phyloP scores from a whole-genome alignment of 2,888 invertebrate species.

The Stenodera caucasica region DNA sequence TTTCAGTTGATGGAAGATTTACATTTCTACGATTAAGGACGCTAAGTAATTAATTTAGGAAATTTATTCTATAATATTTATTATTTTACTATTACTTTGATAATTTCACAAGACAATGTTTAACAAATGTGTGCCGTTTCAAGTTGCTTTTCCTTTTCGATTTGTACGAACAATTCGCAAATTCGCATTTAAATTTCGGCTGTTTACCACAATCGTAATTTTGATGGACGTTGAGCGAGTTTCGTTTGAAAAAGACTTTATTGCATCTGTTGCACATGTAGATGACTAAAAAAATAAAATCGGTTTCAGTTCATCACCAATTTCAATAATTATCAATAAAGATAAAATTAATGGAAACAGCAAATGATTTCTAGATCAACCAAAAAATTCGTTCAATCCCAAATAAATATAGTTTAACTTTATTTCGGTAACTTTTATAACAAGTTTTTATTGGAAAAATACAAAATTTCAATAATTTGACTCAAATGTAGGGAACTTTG shows the following conservation, averaged over 20 bases:
- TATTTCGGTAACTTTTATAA: no score
- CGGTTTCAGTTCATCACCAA: neutral
- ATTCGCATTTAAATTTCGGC: conserved; percentile 9
- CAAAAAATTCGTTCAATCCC: no score
- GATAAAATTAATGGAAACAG: no score
- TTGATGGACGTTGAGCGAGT: conserved; percentile 34
- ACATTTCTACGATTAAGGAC: no score
- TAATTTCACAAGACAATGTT: conserved; percentile 10
- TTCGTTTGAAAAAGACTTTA: conserved; percentile 33
- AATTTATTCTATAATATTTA: no score
- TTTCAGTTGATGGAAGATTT: no score
- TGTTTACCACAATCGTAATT: conserved; percentile 27
- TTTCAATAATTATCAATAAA: no score
- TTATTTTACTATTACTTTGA: neutral
- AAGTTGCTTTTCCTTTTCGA: conserved; percentile 15
- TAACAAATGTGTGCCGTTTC: conserved; percentile 9
- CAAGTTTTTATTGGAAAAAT: no score
- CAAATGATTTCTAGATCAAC: no score
- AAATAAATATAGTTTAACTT: no score
- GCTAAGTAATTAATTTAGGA: no score
- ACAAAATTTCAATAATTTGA: neutral
- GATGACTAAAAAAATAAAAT: conserved; percentile 10
- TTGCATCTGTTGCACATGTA: conserved; percentile 30
- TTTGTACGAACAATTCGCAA: conserved; percentile 2
- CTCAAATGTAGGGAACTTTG: conserved; percentile 21